phyloP scores from a whole-genome alignment of 2,113 vertebrate genomes.

The Oncorhynchus tshawytscha region DNA sequence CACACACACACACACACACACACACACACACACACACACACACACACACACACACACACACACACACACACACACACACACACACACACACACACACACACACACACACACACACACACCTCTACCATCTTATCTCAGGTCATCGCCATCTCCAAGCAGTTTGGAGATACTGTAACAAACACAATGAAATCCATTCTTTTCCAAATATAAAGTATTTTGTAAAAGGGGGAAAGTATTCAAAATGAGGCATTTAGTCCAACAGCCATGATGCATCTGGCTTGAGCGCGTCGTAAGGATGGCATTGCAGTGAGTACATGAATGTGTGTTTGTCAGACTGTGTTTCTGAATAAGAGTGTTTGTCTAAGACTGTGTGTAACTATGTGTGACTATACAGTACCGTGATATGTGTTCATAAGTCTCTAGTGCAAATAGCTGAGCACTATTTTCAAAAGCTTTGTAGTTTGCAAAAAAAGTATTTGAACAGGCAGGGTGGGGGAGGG shows the following conservation, averaged over 20 bases:
- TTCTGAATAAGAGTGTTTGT: background rate
- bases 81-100: conserved; percentile 2
- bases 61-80: conserved; percentile 1
- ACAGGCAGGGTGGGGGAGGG: conserved; percentile 13
- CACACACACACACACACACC: conserved; percentile 4
- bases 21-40: conserved; percentile 3
- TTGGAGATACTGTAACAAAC: background rate
- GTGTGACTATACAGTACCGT: conserved; percentile 7
- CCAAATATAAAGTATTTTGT: conserved; percentile 7
- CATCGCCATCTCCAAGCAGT: conserved; percentile 5
- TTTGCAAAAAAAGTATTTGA: conserved; percentile 4
- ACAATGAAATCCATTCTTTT: background rate
- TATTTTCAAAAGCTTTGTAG: conserved; percentile 1
- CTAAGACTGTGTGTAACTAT: background rate
- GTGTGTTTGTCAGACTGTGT: conserved; percentile 6
- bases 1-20: conserved; percentile 10
- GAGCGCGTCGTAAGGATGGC: conserved; percentile 10
- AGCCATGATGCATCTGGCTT: background rate
- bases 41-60: conserved; percentile 1
- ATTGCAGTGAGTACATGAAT: background rate
- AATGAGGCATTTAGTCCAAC: background rate
- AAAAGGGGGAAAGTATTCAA: conserved; percentile 8
- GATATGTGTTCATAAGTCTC: conserved; percentile 16
- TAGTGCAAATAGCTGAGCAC: background rate
- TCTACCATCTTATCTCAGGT: conserved; percentile 9